Conservation (phyloP, 2,797 vertebrate genomes). For the Hemitrygon akajei region DNA sequence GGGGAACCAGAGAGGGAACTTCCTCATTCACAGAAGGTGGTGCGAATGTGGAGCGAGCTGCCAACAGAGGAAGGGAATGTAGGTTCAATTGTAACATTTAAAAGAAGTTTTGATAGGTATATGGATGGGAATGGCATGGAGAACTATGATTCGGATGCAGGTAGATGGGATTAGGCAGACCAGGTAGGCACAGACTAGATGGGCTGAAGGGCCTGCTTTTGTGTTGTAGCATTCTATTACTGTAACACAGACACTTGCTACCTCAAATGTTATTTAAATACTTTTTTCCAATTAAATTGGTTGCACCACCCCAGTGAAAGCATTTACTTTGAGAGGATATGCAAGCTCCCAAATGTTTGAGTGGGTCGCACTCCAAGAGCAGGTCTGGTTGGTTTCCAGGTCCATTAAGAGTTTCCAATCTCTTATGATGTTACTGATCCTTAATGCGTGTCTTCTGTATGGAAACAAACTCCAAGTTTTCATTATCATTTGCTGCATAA, state of each 20-base stretch:
- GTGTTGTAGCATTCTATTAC: no score
- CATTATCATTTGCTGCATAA: not conserved
- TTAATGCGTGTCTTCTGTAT: not conserved
- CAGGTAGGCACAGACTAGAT: no score
- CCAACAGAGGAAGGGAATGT: no score
- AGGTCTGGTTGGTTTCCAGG: not conserved
- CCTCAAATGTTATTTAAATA: not conserved
- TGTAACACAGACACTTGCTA: not conserved
- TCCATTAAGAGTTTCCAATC: not conserved
- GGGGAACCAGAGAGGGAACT: no score
- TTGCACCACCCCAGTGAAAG: not conserved
- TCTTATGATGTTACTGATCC: not conserved
- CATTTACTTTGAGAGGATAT: not conserved
- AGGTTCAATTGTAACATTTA: no score
- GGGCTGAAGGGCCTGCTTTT: no score
- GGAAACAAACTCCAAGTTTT: not conserved
- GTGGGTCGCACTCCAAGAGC: not conserved
- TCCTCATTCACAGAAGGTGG: no score
- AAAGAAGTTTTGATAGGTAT: no score
- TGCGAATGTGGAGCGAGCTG: no score
- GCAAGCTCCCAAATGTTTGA: not conserved
- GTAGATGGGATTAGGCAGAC: no score
- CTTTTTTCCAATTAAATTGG: not conserved
- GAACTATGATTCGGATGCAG: no score
- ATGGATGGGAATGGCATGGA: no score